Base-by-base conservation (phyloP, 2,113 vertebrate species). In the Lates calcarifer region DNA sequence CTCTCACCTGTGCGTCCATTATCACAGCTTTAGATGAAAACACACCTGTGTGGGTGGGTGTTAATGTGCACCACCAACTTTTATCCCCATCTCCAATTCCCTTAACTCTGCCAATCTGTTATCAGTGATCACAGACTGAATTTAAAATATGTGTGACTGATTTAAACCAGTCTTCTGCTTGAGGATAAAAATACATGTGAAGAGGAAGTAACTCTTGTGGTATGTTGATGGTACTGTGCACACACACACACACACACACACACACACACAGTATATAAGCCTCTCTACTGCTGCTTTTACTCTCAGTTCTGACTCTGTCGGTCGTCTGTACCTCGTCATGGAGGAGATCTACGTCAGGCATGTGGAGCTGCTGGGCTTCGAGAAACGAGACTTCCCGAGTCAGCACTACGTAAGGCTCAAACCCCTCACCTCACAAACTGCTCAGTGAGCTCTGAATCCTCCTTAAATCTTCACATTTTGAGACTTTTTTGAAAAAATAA, bases 361-460 rank as follows among this genome's bases (percentile, higher is more conserved):
- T 58, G 92, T 99, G 22, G 96, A 98, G 86, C 94, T 99, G 6
- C 91, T 99, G 84, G 98, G 98, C 87, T 99, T 96, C 0, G 98
- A 99, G 94, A 99, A 97, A 60, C 96, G 98, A 43, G 97, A 96
- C 4, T 94, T 92, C 62, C 98, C 98, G 17, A 99, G 95, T 92
- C 97, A 97, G 87, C 97, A 99, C 90, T 99, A 96, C 1, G 98
- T 99, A 92, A 98, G 98, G 0, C 37, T 57, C 3, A 14, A 45
- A 58, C 2, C 3, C 92, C 55, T 56, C 15, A 26, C 28, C 66
- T 14, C 14, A 0, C 29, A 29, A 37, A 70, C 18, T 26, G 41
- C 5, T 13, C 1, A 45, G 8, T 2, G 33, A 22, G 3, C 9
- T 55, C 69, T 0, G 43, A 37, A 13, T 53, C 17, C 13, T 51